phyloP scores from a whole-genome alignment of 1,140 invertebrate genomes.

The Bicyclus anynana region DNA sequence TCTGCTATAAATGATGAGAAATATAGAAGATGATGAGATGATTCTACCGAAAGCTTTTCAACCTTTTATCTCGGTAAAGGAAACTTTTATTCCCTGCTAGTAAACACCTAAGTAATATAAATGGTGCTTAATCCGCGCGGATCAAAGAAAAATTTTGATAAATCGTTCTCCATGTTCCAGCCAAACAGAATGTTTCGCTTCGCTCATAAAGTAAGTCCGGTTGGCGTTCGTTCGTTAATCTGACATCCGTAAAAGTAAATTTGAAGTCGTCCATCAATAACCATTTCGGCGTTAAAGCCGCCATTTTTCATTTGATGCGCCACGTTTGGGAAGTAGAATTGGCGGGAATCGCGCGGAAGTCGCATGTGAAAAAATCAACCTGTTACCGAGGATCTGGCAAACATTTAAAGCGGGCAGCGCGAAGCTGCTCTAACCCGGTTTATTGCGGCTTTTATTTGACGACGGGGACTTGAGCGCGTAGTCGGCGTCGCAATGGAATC shows the following conservation, averaged over 20 bases:
- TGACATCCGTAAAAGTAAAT: slow-evolving; percentile 60
- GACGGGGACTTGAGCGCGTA: slow-evolving; percentile 33
- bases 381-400: slow-evolving; percentile 28
- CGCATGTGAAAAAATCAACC: slow-evolving; percentile 43
- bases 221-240: slow-evolving; percentile 44
- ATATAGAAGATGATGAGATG: slow-evolving; percentile 3
- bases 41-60: background rate
- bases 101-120: slow-evolving; percentile 10
- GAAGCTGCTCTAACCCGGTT: slow-evolving; percentile 35
- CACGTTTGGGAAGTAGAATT: slow-evolving; percentile 46
- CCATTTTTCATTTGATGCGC: slow-evolving; percentile 63
- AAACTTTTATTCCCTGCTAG: slow-evolving; percentile 8
- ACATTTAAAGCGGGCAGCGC: slow-evolving; percentile 21
- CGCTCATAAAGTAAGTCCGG: slow-evolving; percentile 16
- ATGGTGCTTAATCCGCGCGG: slow-evolving; percentile 18
- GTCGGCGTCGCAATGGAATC: slow-evolving; percentile 52
- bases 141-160: slow-evolving; percentile 25
- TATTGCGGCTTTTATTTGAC: slow-evolving; percentile 52
- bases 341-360: slow-evolving; percentile 42
- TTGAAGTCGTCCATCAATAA: slow-evolving; percentile 63
- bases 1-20: too few species aligned
- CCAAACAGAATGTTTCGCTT: slow-evolving; percentile 21
- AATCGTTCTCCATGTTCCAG: slow-evolving; percentile 22
- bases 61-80: background rate
- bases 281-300: slow-evolving; percentile 58